phyloP scores from a whole-genome alignment of 2,888 invertebrate genomes.

The Cosmorhoe ocellata region DNA sequence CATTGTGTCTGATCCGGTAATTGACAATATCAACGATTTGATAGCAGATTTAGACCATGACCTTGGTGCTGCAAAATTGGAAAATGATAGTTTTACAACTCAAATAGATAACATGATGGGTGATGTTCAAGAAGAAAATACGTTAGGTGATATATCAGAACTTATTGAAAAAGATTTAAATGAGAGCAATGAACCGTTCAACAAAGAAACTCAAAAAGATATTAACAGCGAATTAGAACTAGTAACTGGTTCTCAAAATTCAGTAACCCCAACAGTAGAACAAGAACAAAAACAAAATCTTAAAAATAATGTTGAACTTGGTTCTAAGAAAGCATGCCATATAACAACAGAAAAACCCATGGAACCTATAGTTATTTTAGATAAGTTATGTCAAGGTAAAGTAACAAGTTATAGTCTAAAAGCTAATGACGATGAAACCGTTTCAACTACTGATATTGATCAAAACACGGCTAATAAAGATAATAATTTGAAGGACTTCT shows the following conservation, averaged over 20 bases:
- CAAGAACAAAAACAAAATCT: background rate
- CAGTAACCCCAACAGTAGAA: background rate
- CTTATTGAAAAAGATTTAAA: conserved; percentile 40
- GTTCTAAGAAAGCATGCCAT: background rate
- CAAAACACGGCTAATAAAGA: conserved; percentile 18
- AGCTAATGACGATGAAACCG: conserved; percentile 45
- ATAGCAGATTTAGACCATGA: conserved; percentile 68
- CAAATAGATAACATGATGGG: conserved; percentile 59
- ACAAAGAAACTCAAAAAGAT: background rate
- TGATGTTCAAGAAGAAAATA: conserved; percentile 43
- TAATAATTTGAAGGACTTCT: conserved; percentile 14
- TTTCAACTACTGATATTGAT: conserved; percentile 53
- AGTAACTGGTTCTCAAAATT: background rate
- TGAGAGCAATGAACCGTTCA: conserved; percentile 22
- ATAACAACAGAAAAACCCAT: background rate
- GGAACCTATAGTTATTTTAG: background rate
- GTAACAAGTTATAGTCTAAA: background rate
- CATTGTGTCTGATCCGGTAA: conserved; percentile 55
- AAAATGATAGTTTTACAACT: conserved; percentile 48
- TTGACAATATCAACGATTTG: conserved; percentile 64
- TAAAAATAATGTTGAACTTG: background rate
- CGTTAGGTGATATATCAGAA: conserved; percentile 39
- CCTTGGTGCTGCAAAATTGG: conserved; percentile 48
- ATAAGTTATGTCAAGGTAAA: background rate
- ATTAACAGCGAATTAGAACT: conserved; percentile 2